Evolutionary conservation across 35 echinoderm and acorn worm species (phyloP), one percentile per base, ranked within the genome.

Genomic region (Amphiura filiformis): DNA sequence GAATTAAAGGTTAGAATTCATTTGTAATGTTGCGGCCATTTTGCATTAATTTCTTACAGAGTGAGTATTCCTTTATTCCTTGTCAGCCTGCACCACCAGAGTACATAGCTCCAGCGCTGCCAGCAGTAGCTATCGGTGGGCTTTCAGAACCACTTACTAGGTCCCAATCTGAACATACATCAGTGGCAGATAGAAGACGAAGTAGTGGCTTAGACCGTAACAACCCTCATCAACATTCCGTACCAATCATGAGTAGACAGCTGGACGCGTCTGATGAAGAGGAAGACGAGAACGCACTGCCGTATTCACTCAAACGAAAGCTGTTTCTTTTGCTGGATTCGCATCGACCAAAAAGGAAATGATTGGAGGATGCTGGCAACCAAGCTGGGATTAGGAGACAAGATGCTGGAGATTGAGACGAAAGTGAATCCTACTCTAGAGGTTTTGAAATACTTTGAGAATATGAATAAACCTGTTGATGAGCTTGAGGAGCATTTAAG

Each of bases 311-410:
- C 23, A 95, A 95, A 52, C 80, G 88, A n/a, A 81, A 95, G 18
- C 81, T 95, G 28, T 77, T 85, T 31, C 75, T 80, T 4, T 13
- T 89, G 0, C 79, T 95, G 32, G 93, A 95, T 75, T 11, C 35
- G 12, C 32, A 39, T n/a, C 30, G 85, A 80, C 18, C 36, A 37
- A 0, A 47, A 83, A 22, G 93, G 89, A 0, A 91, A 92, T 26
- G 90, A 95, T 80, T 95, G 93, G 93, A 57, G 89, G 26, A 91
- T 91, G 65, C 78, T 95, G 28, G 93, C 93, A n/a, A 84, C 64
- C 37, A 80, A 91, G 22, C 80, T 95, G 30, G 93, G 93, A 0
- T 40, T 95, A 34, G 90, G 88, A 14, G 75, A 78, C n/a, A 85
- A 82, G 23, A 87, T 95, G 41, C 82, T 87, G 37, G 78, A 70